A percentile compares a stretch with the other conserved stretches of the same genome.
phyloP scores from a whole-genome alignment of 2,113 vertebrate genomes.

The Psammodynastes pulverulentus region DNA sequence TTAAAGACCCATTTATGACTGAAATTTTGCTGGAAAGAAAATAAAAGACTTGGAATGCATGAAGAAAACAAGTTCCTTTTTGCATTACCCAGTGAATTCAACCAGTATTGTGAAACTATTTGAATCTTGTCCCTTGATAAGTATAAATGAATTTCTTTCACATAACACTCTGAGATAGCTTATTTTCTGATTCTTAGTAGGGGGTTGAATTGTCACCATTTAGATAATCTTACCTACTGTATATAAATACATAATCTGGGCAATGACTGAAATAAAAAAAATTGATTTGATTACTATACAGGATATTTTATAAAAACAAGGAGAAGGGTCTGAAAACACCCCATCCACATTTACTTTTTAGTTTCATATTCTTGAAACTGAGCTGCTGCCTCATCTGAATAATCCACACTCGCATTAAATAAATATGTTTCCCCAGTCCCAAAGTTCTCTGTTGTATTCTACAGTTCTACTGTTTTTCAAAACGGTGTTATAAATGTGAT shows the following conservation, averaged over 20 bases:
- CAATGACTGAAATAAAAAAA: not conserved
- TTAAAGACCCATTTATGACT: slow-evolving; percentile 50
- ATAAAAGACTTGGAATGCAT: slow-evolving; percentile 44
- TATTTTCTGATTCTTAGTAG: not conserved
- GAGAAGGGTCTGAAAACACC: not conserved
- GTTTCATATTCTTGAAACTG: not conserved
- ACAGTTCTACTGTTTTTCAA: not conserved
- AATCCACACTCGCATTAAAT: slow-evolving; percentile 9
- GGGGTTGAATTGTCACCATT: not conserved
- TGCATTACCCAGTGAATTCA: slow-evolving; percentile 24
- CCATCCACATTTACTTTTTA: slow-evolving; percentile 8
- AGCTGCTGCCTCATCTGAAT: not conserved
- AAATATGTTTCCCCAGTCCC: not conserved
- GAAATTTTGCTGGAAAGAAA: slow-evolving; percentile 24
- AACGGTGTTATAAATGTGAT: not conserved
- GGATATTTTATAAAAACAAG: not conserved
- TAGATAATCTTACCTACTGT: not conserved
- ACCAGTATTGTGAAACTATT: slow-evolving; percentile 18
- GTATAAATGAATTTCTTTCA: not conserved
- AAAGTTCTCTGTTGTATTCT: not conserved
- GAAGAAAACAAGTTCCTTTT: slow-evolving; percentile 18
- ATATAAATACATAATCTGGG: not conserved
- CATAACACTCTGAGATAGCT: not conserved
- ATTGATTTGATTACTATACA: not conserved
- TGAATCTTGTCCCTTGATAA: not conserved